Base-by-base conservation (phyloP, 2,888 invertebrate species). In the Metellina segmentata region DNA sequence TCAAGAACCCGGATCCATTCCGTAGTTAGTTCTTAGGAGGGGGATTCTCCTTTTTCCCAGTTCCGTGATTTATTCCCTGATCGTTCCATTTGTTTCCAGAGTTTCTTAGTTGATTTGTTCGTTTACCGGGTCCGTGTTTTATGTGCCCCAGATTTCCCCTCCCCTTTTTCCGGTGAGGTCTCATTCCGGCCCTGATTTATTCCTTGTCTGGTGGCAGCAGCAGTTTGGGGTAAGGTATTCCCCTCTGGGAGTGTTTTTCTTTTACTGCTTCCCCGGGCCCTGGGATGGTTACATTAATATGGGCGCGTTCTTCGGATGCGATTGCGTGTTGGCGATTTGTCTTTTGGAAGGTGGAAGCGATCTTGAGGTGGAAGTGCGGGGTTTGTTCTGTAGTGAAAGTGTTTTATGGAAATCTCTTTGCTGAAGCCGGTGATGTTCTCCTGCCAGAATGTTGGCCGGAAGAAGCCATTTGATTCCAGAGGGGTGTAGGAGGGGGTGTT, bases 101-200 rank as follows among this genome's bases (percentile, higher is more conserved):
- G 88, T 88, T 88, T 72, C 81, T 88, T 88, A 72, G 74, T 74
- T 81, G 81, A 88, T 88, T 81, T 88, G 88, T 88, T 81, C 88
- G 81, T 81, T 81, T 88, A 81, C 88, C 72, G 53, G 49, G 34
- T 20, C 70, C 77, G 77, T 88, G 88, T 81, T 81, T 75, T 81
- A 81, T 81, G 77, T 88, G 72, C 74, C 70, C 71, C 20, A 71
- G 79, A 86, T 51, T 78, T 85, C 75, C 48, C 69, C 70, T 53
- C 52, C n/a, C n/a, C 71, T 48, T 87, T n/a, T 34, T 48, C 70
- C 49, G 69, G 49, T 48, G 48, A 49, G 85, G 69, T 70, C 19
- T 74, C 83, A 74, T 74, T 20, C 74, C 53, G 8, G 19, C 51
- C 74, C 74, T 87, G 79, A 87, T 87, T 87, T 87, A 87, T 87